Evolutionary conservation across 2,797 vertebrate genomes (phyloP), one percentile per base, ranked within the genome.

Genomic region (Acanthopagrus latus): DNA sequence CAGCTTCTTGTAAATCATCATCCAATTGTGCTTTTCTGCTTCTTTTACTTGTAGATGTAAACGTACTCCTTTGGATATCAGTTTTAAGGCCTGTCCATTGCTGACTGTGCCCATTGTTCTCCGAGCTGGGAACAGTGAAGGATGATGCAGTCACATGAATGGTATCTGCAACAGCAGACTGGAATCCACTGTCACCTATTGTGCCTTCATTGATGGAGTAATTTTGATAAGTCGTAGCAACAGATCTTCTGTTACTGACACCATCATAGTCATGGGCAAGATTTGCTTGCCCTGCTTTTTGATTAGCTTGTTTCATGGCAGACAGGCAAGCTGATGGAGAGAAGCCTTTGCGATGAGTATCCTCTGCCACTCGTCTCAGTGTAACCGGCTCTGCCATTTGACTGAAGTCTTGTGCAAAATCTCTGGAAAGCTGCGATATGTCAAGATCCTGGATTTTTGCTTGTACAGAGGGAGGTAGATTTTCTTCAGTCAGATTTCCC

Each of bases 331-430:
- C 68, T 13, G 90, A 90, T 16, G 86, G 83, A 71, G 75, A 85
- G 70, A 93, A 90, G 44, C 38, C 18, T 7, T 76, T 77, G 57
- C 25, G 62, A 58, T 64, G 5, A 29, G 48, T 10, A 11, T 79
- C 74, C 64, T 79, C 78, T 66, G 50, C 47, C 41, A 33, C 16
- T 58, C 63, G 60, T 52, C 54, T 65, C 5, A 25, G 20, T 56
- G 58, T 78, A 57, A 25, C 12, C 18, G 43, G 41, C 4, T 86
- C 85, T 9, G 82, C 47, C 21, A 91, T 91, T 78, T 94, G 93
- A 85, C 89, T 95, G 71, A 94, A 93, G 81, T 95, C 94, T 82
- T 94, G 89, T 27, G 92, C 92, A 84, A 95, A 95, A n/a, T 90
- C 94, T 84, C 75, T 90, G 74, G 88, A 93, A 82, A 95, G 93